Base-by-base conservation (phyloP, 2,797 vertebrate species). In the Coranthus polyacanthus region DNA sequence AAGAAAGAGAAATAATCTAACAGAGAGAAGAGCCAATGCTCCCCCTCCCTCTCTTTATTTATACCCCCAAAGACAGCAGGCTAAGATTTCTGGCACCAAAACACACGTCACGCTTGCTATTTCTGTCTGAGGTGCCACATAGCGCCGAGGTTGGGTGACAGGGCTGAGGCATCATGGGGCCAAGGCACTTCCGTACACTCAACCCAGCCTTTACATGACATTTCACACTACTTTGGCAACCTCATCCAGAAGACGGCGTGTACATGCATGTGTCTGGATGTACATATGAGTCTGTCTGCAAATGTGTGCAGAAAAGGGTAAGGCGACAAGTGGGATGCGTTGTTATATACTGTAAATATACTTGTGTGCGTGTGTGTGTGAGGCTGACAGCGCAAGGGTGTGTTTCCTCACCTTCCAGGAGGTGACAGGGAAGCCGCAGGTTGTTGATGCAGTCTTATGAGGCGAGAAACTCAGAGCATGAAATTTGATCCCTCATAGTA, bases 51-150 rank as follows among this genome's bases (percentile, higher is more conserved):
- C 59, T 79, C 76, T 89, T 84, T 89, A 83, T 85, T 92, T 93
- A 88, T 93, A 92, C 88, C 15, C 60, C 85, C 68, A 89, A 90
- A 43, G 86, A 89, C 81, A 82, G 74, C 79, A 38, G 87, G 91
- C 80, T 95, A 94, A 92, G 93, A 95, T 95, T 96, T 94, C 60
- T 95, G 95, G 94, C 93, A 95, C 91, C 91, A 92, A 79, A 92
- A 93, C 85, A 76, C 81, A 88, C 91, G 82, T 91, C 93, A 93
- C 91, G 75, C 89, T 83, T 92, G 66, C 92, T 94, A 81, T 94
- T 93, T 93, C 78, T 67, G 87, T 90, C 88, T 64, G 84, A 82
- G 74, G 89, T 80, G 90, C 77, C 89, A 41, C 93, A 94, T 94
- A 92, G 92, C 93, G 69, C 1, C 32, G 68, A 76, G 83, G 88